These are phyloP conservation scores for Heliconius cydno DNA, from an alignment of 2,888 invertebrate genomes.

Conservation along the genomic window DNA sequence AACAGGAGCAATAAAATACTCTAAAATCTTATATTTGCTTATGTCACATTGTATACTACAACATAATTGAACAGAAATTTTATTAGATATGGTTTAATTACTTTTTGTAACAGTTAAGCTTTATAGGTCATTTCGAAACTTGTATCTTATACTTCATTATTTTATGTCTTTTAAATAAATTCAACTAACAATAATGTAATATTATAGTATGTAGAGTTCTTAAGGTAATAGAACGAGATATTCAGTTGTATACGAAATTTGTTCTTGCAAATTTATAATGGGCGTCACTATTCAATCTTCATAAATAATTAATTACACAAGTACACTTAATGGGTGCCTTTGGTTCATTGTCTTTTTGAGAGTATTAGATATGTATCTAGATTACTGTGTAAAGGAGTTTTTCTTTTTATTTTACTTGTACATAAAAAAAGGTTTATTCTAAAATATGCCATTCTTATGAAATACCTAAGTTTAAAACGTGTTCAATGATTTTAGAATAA, in stretches of 20 bases:
- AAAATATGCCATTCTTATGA: background rate
- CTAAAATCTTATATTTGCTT: too few species aligned
- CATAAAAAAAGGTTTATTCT: background rate
- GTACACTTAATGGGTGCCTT: conserved; percentile 36
- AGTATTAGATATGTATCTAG: conserved; percentile 20
- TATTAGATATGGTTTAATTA: background rate
- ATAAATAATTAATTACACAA: conserved; percentile 2
- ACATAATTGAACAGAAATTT: too few species aligned
- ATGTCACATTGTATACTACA: too few species aligned
- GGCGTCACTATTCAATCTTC: background rate
- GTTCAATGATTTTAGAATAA: conserved; percentile 18
- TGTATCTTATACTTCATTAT: too few species aligned
- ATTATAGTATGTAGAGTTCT: too few species aligned
- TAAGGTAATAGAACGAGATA: too few species aligned
- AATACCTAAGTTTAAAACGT: conserved; percentile 10
- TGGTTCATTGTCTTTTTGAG: conserved; percentile 21
- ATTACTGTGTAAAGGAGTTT: background rate
- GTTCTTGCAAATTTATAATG: conserved; percentile 14
- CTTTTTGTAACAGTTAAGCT: background rate
- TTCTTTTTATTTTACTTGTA: background rate
- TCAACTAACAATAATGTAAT: too few species aligned
- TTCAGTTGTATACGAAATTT: background rate
- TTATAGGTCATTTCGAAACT: background rate
- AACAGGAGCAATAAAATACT: too few species aligned
- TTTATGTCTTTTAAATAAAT: too few species aligned